Evolutionary conservation across 2,797 vertebrate genomes (phyloP).

Genomic region (Hoplostethus mediterraneus): DNA sequence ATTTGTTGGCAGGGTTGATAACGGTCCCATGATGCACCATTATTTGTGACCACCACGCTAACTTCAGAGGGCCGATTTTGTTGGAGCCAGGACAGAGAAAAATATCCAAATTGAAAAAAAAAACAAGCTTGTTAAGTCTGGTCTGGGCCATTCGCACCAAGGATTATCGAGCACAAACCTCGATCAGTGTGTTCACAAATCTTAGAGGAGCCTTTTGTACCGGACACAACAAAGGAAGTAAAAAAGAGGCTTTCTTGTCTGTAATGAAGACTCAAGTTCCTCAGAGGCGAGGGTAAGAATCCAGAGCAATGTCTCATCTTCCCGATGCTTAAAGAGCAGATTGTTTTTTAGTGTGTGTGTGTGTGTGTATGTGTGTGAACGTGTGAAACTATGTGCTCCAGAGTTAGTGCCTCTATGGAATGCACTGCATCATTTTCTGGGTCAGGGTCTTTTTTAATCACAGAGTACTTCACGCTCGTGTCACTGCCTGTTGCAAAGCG

Average conservation of each 20-base stretch:
- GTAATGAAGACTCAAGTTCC: constrained; percentile 57
- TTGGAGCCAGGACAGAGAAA: constrained; percentile 36
- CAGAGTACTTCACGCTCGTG: constrained; percentile 35
- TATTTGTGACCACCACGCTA: constrained; percentile 90
- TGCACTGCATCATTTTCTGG: constrained; percentile 73
- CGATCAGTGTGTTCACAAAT: constrained; percentile 79
- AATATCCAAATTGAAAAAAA: constrained; percentile 63
- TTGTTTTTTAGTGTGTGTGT: constrained; percentile 3
- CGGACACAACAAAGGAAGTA: constrained; percentile 70
- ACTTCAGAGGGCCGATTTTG: constrained; percentile 86
- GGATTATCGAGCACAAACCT: constrained; percentile 89
- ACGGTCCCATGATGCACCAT: constrained; percentile 92
- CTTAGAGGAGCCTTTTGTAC: constrained; percentile 76
- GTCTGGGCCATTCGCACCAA: constrained; percentile 76
- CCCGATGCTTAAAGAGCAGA: constrained; percentile 66
- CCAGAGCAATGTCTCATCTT: constrained; percentile 34
- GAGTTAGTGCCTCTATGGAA: constrained; percentile 41
- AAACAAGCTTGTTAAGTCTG: constrained; percentile 88
- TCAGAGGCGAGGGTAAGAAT: constrained; percentile 34
- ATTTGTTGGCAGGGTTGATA: constrained; percentile 92
- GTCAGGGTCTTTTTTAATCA: constrained; percentile 54
- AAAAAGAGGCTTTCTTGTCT: constrained; percentile 70
- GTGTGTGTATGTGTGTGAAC: constrained; percentile 17
- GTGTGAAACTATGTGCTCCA: constrained; percentile 47
- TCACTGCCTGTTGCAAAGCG: background rate